Conservation (phyloP, 1,140 invertebrate genomes). For the Ceratina calcarata region DNA sequence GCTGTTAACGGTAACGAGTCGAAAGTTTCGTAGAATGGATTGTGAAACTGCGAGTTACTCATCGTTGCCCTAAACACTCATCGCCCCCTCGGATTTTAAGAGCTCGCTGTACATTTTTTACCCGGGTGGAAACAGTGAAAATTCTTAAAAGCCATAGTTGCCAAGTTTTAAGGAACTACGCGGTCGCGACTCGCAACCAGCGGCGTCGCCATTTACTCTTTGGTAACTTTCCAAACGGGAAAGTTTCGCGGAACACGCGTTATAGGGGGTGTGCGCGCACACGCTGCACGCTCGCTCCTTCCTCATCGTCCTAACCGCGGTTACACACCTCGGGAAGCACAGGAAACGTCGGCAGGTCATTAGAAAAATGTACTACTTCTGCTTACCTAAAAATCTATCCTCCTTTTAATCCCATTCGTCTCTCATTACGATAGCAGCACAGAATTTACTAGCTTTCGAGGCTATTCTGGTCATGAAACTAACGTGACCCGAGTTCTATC, state of each 20-base stretch:
- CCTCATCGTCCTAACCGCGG: conserved; percentile 17
- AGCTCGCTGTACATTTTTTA: conserved; percentile 26
- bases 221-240: conserved; percentile 65
- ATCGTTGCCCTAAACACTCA: neutral
- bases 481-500: too few relatives aligned
- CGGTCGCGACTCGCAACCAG: conserved; percentile 25
- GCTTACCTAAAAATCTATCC: conserved; percentile 51
- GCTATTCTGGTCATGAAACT: too few relatives aligned
- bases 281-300: neutral
- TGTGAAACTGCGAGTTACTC: too few relatives aligned
- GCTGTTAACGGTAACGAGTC: too few relatives aligned
- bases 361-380: conserved; percentile 54
- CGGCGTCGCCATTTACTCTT: conserved; percentile 57
- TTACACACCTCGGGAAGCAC: conserved; percentile 20
- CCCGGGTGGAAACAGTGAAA: conserved; percentile 19
- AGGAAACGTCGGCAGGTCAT: conserved; percentile 30
- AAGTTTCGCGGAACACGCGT: conserved; percentile 53
- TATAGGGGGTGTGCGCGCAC: conserved; percentile 26
- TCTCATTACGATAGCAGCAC: too few relatives aligned
- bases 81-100: neutral
- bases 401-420: neutral
- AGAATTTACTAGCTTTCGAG: too few relatives aligned
- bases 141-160: conserved; percentile 63
- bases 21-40: too few relatives aligned
- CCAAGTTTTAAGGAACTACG: conserved; percentile 65